Percentiles rank a stretch among this genome's conserved stretches.
Conservation (phyloP, 2,797 vertebrate genomes). For the Pangasius larnaudii region DNA sequence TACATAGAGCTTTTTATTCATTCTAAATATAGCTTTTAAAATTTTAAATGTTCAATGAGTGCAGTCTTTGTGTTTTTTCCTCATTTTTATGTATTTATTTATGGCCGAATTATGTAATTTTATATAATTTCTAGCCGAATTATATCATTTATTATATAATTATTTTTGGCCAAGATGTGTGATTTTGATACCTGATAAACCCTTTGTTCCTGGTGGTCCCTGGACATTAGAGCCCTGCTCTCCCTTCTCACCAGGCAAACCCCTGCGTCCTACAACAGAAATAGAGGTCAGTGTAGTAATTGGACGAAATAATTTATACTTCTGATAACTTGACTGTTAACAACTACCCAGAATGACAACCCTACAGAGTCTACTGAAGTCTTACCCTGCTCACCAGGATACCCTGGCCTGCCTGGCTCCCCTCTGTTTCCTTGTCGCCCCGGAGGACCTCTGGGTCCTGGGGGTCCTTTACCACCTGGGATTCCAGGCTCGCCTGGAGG, state of each 20-base stretch:
- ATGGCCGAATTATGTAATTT: background rate
- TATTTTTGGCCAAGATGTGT: background rate
- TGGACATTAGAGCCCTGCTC: slow-evolving; percentile 69
- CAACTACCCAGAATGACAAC: background rate
- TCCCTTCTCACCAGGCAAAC: slow-evolving; percentile 70
- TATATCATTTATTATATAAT: background rate
- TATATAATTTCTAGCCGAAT: no score
- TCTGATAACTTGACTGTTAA: background rate
- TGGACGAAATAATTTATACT: background rate
- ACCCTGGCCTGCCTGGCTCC: slow-evolving; percentile 70
- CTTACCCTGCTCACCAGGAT: slow-evolving; percentile 82
- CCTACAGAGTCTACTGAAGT: background rate
- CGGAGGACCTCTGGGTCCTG: slow-evolving; percentile 70
- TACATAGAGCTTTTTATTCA: background rate
- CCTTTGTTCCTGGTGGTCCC: slow-evolving; percentile 74
- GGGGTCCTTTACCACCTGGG: slow-evolving; percentile 73
- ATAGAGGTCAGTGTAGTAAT: background rate
- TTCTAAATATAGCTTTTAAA: background rate
- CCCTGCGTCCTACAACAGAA: slow-evolving; percentile 69
- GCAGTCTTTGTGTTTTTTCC: background rate
- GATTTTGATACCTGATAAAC: slow-evolving; percentile 71
- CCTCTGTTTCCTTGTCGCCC: slow-evolving; percentile 71
- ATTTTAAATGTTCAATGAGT: background rate
- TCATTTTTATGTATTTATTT: background rate
- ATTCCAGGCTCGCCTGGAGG: slow-evolving; percentile 80